These are phyloP conservation scores for Zonotrichia albicollis DNA, from an alignment of 2,797 vertebrate species.

Conservation along the genomic window DNA sequence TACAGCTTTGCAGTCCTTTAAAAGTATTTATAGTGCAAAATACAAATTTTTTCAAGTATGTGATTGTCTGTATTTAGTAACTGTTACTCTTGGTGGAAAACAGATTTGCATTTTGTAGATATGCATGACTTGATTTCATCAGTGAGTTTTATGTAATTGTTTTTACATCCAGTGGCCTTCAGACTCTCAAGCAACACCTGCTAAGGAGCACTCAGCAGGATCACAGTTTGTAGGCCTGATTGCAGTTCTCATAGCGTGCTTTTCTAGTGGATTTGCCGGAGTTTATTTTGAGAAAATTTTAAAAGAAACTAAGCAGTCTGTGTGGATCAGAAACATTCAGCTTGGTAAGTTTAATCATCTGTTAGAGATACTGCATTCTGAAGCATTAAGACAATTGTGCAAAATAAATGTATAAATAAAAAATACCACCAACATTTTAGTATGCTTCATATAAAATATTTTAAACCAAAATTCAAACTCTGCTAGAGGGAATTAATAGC, in stretches of 20 bases:
- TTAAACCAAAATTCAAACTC: not conserved
- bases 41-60: not conserved
- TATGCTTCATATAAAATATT: not conserved
- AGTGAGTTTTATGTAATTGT: not conserved
- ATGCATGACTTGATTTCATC: not conserved
- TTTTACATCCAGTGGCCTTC: constrained; percentile 87
- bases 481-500: not conserved
- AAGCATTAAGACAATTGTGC: not conserved
- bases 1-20: not conserved
- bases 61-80: not conserved
- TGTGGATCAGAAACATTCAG: constrained; percentile 98
- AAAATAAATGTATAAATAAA: not conserved
- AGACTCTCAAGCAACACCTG: constrained; percentile 77
- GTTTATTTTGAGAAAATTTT: constrained; percentile 99
- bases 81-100: not conserved
- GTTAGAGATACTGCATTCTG: not conserved
- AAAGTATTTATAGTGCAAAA: not conserved
- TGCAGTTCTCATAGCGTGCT: constrained; percentile 92
- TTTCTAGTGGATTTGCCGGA: constrained; percentile 96
- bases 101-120: not conserved
- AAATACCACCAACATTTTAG: not conserved
- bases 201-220: constrained; percentile 82
- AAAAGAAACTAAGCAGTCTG: constrained; percentile 97
- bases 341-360: constrained; percentile 82
- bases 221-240: constrained; percentile 90